Base-by-base conservation (phyloP, 1,140 invertebrate genomes). In the Atta texana region DNA sequence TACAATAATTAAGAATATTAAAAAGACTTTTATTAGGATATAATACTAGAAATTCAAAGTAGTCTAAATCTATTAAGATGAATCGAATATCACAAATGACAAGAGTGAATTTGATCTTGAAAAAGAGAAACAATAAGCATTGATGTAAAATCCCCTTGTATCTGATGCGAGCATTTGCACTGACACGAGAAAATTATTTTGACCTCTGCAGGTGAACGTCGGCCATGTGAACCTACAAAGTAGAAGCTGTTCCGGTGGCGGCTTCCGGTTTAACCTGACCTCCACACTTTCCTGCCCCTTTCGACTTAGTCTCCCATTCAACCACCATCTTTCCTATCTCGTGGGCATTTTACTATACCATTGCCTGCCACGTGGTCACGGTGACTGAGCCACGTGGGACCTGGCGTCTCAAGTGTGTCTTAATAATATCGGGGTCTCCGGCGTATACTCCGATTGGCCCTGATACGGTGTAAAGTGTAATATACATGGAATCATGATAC, bases 371-470 rank as follows among this genome's bases (percentile, higher is more conserved):
- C 91, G 92, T 92, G 93, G 94, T 94, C 94, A 95, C 94, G 94
- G 92, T 94, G 85, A 69, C 85, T 95, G 93, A 93, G 69, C 93
- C 94, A 95, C 94, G 94, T 95, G 94, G 89, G 94, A 95, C 86
- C 93, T 89, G 89, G 89, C 87, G 92, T 91, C 92, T 93, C 90
- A 89, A 86, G 84, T 89, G 69, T 75, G 55, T 63, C 31, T 86
- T 85, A 86, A 86, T 86, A 86, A 86, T 86, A 82, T 86, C 78
- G 85, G 78, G 55, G 55, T 63, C 55, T 39, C 39, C 39, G 85
- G 8, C 31, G 21, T 80, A 31, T 44, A 55, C 61, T 39, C 51
- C 49, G 69, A 84, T 75, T 84, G 68, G 69, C 24, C 18, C 80
- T 84, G 55, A 84, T 75, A 61, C 55, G 4, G 39, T 74, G 16